These are phyloP conservation scores for Sycobia sp. DNA, from an alignment of 1,140 invertebrate genomes.

Conservation along the genomic window DNA sequence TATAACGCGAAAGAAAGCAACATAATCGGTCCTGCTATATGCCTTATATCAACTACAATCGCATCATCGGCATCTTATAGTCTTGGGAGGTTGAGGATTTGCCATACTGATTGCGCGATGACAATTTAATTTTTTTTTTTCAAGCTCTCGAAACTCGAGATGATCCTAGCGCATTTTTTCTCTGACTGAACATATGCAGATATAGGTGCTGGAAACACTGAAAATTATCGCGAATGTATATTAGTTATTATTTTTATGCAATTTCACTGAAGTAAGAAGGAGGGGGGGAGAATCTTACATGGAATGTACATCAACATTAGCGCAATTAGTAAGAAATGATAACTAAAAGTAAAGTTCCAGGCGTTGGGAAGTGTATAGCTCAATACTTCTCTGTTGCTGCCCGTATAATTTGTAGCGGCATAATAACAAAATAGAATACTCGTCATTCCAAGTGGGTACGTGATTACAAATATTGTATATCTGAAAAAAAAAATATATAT, in stretches of 20 bases:
- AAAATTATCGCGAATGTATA: too few relatives aligned
- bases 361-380: slow-evolving; percentile 81
- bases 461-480: slow-evolving; percentile 89
- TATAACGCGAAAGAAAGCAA: too few relatives aligned
- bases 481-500: too few relatives aligned
- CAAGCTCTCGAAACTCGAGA: too few relatives aligned
- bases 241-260: neutral
- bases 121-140: too few relatives aligned
- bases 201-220: slow-evolving; percentile 85
- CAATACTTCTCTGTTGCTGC: slow-evolving; percentile 70
- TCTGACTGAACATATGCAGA: slow-evolving; percentile 83
- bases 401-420: slow-evolving; percentile 71
- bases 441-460: slow-evolving; percentile 93
- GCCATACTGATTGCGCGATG: too few relatives aligned
- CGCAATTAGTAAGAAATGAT: slow-evolving; percentile 76
- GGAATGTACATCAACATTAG: slow-evolving; percentile 88
- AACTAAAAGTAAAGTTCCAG: slow-evolving; percentile 87
- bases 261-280: neutral
- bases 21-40: too few relatives aligned
- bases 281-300: slow-evolving; percentile 66
- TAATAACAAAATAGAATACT: slow-evolving; percentile 90
- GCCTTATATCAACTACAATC: too few relatives aligned
- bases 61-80: too few relatives aligned
- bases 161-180: slow-evolving; percentile 76
- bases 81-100: too few relatives aligned